Evolutionary conservation across 2,113 vertebrate species (phyloP).

Genomic region (Muntiacus reevesi): DNA sequence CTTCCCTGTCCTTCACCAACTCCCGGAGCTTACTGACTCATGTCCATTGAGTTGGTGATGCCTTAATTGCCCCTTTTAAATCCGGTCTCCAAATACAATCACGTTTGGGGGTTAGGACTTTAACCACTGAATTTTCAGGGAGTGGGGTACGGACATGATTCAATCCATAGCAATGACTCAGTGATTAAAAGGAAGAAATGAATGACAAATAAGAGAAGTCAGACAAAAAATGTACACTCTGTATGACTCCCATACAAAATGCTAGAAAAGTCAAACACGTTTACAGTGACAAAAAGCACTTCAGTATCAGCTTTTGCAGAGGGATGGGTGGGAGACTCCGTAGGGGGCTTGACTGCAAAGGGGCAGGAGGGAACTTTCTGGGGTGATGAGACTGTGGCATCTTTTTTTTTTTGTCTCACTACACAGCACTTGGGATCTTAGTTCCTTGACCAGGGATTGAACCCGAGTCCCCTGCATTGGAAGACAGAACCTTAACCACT

Average conservation of each 20-base stretch:
- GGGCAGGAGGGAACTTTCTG: neutral
- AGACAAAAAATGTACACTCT: neutral
- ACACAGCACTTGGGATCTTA: neutral
- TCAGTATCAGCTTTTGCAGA: neutral
- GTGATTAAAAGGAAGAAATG: neutral
- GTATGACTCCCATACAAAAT: neutral
- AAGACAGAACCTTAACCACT: neutral
- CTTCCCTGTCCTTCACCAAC: neutral
- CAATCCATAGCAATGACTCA: neutral
- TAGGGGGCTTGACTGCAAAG: neutral
- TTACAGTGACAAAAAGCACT: neutral
- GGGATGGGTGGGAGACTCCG: fast-evolving
- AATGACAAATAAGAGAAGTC: neutral
- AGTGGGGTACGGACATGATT: neutral
- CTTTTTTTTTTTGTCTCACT: neutral
- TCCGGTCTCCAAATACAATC: neutral
- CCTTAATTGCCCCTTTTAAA: neutral
- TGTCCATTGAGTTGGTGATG: neutral
- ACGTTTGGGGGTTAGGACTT: neutral
- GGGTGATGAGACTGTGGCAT: neutral
- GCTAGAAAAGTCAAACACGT: neutral
- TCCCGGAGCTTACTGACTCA: neutral
- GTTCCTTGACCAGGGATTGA: neutral
- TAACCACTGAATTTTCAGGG: neutral
- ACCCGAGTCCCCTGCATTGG: neutral